phyloP scores from a whole-genome alignment of 2,113 vertebrate species.

The Neodon shergylaensis region DNA sequence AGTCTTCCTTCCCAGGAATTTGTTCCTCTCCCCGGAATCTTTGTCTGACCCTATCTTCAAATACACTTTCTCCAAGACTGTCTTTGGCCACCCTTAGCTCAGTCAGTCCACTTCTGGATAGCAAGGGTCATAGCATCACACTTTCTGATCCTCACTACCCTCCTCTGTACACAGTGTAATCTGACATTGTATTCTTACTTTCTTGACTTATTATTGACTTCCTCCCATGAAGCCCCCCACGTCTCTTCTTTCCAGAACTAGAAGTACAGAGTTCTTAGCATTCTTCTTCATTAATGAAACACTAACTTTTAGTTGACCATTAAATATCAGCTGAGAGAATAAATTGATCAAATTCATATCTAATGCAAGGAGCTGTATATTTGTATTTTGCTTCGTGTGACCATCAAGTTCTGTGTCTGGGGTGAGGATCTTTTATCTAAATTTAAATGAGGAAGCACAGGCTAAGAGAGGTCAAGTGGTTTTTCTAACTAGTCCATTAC shows the following conservation, averaged over 20 bases:
- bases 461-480: background rate
- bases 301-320: background rate
- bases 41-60: background rate
- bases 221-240: background rate
- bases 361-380: background rate
- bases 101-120: background rate
- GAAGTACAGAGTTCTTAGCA: background rate
- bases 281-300: background rate
- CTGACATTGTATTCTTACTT: background rate
- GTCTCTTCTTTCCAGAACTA: background rate
- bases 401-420: background rate
- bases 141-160: background rate
- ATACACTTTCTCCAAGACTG: background rate
- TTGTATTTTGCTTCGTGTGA: background rate
- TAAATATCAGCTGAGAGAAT: background rate
- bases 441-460: conserved; percentile 21
- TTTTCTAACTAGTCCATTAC: conserved; percentile 6
- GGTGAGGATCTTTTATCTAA: background rate
- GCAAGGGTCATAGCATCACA: background rate
- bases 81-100: background rate
- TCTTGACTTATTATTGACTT: background rate
- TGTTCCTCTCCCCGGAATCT: background rate
- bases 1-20: background rate
- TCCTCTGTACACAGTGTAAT: background rate
- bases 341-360: background rate